Evolutionary conservation across 2,888 invertebrate species (phyloP), one percentile per base, ranked within the genome.

Genomic region (Proisotoma minuta): DNA sequence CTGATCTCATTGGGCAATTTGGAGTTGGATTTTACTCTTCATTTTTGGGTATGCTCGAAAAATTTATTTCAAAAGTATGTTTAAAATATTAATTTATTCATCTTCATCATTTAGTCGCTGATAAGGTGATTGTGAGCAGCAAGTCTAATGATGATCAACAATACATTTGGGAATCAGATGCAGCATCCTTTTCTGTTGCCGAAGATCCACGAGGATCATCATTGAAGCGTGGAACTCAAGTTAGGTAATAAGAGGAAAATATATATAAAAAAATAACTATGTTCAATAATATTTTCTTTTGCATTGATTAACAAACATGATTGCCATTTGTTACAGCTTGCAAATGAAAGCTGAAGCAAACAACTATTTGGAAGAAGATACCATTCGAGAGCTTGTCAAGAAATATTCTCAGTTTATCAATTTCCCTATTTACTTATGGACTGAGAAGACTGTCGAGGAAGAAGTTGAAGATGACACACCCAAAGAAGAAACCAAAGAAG

Each of bases 351-450:
- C 98, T 74, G 99, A 99, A 82, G 96, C 98, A 24, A 84, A 87
- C 72, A 98, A 98, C 81, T 99, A 91, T 83, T 80, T 98, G 76
- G 96, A 99, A 79, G 85, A 89, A 70, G 89, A 91, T 76, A 94
- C 94, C 1, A 84, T 99, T 73, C 88, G 88, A 75, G 87, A 87
- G 74, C 83, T 99, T 64, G 89, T 99, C 67, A 90, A 89, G 81
- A 99, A 98, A 80, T 99, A 99, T 81, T 96, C 96, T 3, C 98
- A 99, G 82, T 99, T 99, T 81, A 99, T 99, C 78, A 99, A 97
- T 80, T 99, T 99, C 85, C 92, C 94, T 65, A 99, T 99, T 78
- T 89, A 89, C 79, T 80, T 99, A 78, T 99, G 97, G 97, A 85
- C 88, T 49, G 85, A 84, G 76, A 85, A 84, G 81, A 87, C 86